These are phyloP conservation scores for cat (Felis catus) DNA, from an alignment of 2,113 vertebrate species.

Conservation along the genomic window DNA sequence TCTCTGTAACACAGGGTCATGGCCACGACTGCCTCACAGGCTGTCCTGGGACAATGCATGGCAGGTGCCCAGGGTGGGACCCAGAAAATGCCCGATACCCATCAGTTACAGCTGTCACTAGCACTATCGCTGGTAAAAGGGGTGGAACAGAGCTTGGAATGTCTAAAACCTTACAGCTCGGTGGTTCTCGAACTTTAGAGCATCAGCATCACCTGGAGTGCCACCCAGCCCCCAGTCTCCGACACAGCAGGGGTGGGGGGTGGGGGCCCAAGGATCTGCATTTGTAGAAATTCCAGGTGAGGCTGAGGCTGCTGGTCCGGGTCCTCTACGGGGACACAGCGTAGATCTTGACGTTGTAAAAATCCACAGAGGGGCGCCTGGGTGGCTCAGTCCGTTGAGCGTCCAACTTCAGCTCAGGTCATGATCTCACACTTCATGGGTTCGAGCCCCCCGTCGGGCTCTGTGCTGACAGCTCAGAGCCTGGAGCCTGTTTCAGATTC, in stretches of 20 bases:
- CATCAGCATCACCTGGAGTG: fast-evolving
- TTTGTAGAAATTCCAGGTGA: background rate
- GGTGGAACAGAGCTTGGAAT: background rate
- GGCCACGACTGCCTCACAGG: background rate
- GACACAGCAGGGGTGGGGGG: background rate
- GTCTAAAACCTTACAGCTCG: fast-evolving
- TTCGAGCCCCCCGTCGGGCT: no score
- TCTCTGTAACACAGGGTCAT: background rate
- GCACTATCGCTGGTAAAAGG: fast-evolving
- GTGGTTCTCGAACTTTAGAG: background rate
- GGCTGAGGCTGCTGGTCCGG: background rate
- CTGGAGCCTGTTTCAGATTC: no score
- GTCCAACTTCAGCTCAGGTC: no score
- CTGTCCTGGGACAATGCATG: background rate
- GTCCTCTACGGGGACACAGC: background rate
- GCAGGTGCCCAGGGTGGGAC: background rate
- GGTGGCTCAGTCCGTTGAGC: no score
- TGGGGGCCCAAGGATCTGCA: no score
- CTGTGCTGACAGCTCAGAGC: no score
- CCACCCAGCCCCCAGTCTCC: background rate
- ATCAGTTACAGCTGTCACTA: background rate
- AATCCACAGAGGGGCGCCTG: background rate
- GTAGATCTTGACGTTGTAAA: background rate
- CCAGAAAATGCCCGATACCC: fast-evolving
- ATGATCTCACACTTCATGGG: no score